These are phyloP conservation scores for Oreochromis spilurus DNA, from an alignment of 2,113 vertebrate species.

Conservation along the genomic window DNA sequence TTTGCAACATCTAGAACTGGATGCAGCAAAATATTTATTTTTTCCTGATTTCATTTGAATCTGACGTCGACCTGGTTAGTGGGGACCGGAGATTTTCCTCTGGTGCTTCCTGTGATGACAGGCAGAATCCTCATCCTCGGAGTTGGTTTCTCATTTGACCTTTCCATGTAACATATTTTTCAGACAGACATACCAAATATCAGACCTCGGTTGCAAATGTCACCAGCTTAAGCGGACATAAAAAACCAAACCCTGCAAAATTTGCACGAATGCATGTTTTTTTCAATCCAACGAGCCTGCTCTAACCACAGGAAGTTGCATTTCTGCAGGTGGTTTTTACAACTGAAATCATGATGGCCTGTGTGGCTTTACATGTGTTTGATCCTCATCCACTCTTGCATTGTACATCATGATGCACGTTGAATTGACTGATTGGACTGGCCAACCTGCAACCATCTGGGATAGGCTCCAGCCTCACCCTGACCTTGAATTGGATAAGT, in stretches of 20 bases:
- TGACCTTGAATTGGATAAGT: not conserved
- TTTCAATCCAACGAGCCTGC: not conserved
- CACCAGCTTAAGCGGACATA: not conserved
- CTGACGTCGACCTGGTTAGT: not conserved
- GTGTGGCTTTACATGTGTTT: not conserved
- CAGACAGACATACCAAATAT: not conserved
- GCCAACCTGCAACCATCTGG: not conserved
- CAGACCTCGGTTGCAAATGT: not conserved
- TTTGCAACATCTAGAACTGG: not conserved
- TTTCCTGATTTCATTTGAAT: not conserved
- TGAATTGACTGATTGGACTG: not conserved
- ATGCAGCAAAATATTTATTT: not conserved
- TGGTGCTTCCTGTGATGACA: not conserved
- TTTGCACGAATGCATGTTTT: not conserved
- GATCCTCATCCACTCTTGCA: not conserved
- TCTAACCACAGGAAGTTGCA: not conserved
- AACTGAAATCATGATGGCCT: not conserved
- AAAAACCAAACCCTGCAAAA: not conserved
- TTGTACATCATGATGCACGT: not conserved
- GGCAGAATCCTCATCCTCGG: not conserved
- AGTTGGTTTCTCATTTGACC: not conserved
- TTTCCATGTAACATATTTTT: not conserved
- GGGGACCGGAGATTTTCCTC: not conserved
- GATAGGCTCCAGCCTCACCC: not conserved
- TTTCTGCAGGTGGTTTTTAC: not conserved